These are phyloP conservation scores for Eidolon dupreanum DNA, from an alignment of 2,797 vertebrate species.

Conservation along the genomic window DNA sequence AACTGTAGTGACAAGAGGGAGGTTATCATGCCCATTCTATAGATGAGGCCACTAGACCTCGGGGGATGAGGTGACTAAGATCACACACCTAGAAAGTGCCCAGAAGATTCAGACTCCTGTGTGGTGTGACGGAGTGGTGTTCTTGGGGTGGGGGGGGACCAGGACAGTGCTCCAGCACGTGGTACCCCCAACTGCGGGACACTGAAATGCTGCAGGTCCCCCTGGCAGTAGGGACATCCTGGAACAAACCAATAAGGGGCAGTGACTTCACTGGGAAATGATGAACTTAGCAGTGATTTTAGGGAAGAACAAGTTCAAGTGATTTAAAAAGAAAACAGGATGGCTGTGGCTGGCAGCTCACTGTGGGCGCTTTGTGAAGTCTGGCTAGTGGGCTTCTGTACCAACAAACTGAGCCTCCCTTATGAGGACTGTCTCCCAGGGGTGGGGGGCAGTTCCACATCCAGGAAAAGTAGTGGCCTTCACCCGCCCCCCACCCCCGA, in stretches of 20 bases:
- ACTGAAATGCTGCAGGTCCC: not conserved
- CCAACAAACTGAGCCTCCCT: not conserved
- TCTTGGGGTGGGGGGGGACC: not conserved
- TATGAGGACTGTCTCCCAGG: not conserved
- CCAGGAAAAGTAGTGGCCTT: not conserved
- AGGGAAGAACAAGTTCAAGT: not conserved
- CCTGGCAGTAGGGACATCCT: fast-evolving
- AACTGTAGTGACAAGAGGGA: not conserved
- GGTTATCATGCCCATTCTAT: fast-evolving
- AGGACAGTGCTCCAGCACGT: fast-evolving
- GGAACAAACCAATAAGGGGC: not conserved
- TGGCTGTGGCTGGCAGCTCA: not conserved
- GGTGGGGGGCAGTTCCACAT: not conserved
- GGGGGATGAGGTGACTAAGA: fast-evolving
- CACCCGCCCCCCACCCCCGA: no score
- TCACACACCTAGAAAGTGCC: not conserved
- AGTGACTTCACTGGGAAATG: fast-evolving
- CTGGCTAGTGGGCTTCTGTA: not conserved
- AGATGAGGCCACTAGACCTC: not conserved
- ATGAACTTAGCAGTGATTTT: not conserved
- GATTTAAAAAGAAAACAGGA: not conserved
- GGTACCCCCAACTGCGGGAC: not conserved
- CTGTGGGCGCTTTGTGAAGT: not conserved
- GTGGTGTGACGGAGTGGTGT: not conserved
- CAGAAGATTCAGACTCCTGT: not conserved